Conservation (phyloP, 2,888 invertebrate genomes). For the Ellobium chinense region DNA sequence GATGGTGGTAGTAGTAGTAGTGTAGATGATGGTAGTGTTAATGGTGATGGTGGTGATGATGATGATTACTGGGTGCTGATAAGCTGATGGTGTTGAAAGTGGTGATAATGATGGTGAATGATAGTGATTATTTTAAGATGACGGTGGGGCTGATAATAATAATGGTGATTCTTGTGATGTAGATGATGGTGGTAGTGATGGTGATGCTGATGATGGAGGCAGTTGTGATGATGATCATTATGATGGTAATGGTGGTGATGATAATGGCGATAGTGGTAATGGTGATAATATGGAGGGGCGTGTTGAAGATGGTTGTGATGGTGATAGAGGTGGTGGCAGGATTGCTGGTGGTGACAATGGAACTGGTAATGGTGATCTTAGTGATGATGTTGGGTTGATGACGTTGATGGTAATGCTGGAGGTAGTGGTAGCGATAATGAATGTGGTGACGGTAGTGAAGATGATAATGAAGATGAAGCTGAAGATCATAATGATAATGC, state of each 20-base stretch:
- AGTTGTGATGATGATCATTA: slow-evolving; percentile 36
- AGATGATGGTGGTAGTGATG: neutral
- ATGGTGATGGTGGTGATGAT: neutral
- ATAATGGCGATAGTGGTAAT: slow-evolving; percentile 40
- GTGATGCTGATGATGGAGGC: neutral
- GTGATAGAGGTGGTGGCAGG: neutral
- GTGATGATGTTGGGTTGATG: neutral
- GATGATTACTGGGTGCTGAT: too few species aligned
- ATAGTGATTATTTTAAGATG: neutral
- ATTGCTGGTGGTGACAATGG: neutral
- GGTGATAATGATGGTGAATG: slow-evolving; percentile 4
- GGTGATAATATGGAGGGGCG: too few species aligned
- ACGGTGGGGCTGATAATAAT: neutral
- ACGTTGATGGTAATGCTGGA: neutral
- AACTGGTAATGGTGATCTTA: neutral
- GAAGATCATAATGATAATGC: too few species aligned
- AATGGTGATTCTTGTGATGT: neutral
- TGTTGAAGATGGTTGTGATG: neutral
- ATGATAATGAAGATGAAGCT: too few species aligned
- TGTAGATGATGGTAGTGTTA: neutral
- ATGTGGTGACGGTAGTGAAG: neutral
- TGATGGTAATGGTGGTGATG: slow-evolving; percentile 44
- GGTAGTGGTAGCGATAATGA: neutral
- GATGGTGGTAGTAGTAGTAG: neutral
- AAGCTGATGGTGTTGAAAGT: neutral